Evolutionary conservation across 2,113 vertebrate genomes (phyloP).

Genomic region (Mobula birostris): DNA sequence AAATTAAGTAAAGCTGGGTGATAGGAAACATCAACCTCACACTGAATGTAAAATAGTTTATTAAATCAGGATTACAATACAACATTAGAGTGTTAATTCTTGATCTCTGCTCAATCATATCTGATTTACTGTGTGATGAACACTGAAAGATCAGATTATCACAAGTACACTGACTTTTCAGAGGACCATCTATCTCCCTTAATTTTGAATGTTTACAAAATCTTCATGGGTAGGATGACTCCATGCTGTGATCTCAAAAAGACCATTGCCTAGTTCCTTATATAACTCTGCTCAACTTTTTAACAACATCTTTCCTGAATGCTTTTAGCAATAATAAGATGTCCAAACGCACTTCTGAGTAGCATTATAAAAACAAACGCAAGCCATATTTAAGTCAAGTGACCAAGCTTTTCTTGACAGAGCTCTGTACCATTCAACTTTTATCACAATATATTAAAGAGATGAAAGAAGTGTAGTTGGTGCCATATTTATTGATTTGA

Average conservation of each 20-base stretch:
- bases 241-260: background rate
- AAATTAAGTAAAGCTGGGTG: background rate
- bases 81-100: background rate
- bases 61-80: background rate
- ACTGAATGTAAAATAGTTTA: background rate
- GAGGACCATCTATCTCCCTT: background rate
- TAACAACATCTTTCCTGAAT: background rate
- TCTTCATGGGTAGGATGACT: background rate
- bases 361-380: background rate
- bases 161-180: background rate
- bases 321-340: background rate
- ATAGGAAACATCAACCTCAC: background rate
- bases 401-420: background rate
- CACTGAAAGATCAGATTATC: background rate
- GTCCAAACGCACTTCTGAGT: background rate
- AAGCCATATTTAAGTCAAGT: background rate
- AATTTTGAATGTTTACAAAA: background rate
- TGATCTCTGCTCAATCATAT: background rate
- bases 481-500: background rate
- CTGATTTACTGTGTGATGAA: too few relatives aligned
- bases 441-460: background rate
- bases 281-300: background rate
- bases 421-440: background rate
- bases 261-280: background rate
- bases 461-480: background rate